These are phyloP conservation scores for Carterocephalus palaemon DNA, from an alignment of 2,888 invertebrate genomes.

Conservation along the genomic window DNA sequence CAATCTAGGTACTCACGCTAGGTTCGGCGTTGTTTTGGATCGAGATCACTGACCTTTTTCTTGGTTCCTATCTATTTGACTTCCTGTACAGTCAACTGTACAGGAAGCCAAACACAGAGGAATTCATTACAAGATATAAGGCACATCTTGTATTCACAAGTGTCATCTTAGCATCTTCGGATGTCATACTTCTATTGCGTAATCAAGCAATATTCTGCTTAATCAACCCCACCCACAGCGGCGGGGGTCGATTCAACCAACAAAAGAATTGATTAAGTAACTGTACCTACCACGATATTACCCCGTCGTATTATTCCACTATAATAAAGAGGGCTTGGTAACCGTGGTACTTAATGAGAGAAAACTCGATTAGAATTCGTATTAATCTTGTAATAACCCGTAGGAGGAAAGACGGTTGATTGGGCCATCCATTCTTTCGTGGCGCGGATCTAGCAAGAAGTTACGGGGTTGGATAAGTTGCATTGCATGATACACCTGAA, in stretches of 20 bases:
- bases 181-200: slow-evolving; percentile 68
- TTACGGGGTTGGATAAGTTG: too few relatives aligned
- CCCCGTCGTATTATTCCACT: slow-evolving; percentile 74
- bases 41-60: too few relatives aligned
- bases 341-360: slow-evolving; percentile 77
- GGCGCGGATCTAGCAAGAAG: too few relatives aligned
- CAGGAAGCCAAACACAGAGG: too few relatives aligned
- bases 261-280: slow-evolving; percentile 79
- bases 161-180: slow-evolving; percentile 40
- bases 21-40: too few relatives aligned
- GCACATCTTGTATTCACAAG: slow-evolving; percentile 26
- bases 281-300: slow-evolving; percentile 76
- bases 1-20: too few relatives aligned
- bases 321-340: slow-evolving; percentile 76
- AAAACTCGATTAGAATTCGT: slow-evolving; percentile 78
- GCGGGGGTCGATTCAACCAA: slow-evolving; percentile 71
- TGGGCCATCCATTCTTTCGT: slow-evolving; percentile 34
- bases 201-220: slow-evolving; percentile 79
- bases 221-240: slow-evolving; percentile 75
- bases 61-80: too few relatives aligned
- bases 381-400: slow-evolving; percentile 72
- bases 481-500: too few relatives aligned
- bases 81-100: too few relatives aligned
- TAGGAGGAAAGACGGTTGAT: slow-evolving; percentile 62
- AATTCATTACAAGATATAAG: too few relatives aligned